Base-by-base conservation (phyloP, 2,797 vertebrate species). In the Schizothorax lantsangensis region DNA sequence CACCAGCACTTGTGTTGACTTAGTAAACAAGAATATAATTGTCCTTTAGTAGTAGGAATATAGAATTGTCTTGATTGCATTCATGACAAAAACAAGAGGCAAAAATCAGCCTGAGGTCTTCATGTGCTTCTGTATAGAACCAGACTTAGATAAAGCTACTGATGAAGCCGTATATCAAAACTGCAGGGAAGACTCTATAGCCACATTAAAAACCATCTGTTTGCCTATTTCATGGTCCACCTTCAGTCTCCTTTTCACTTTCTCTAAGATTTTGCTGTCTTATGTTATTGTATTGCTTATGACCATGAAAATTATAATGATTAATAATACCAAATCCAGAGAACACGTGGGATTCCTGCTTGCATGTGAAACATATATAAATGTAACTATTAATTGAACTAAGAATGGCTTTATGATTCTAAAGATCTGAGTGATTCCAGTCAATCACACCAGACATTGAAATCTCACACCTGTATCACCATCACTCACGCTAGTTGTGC, bases 331-430 rank as follows among this genome's bases (percentile, higher is more conserved):
- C 64, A 66, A 33, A 66, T 68, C 12, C 62, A 30, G 26, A 64
- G 62, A 12, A 30, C 62, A 30, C 62, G 2, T 30, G 62, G 57
- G 57, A 59, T 59, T n/a, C 59, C 52, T 21, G 52, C 12, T 43
- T 15, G 62, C 26, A 66, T 33, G 30, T 33, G 64, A 33, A 33
- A 6, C 1, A 7, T 66, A 66, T 66, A 66, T 30, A 64, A 64
- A 64, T 64, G 11, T 2, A 26, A 64, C 11, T 64, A 26, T 62
- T n/a, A 11, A 91, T 12, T 23, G 0, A 59, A 17, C 14, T 26
- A 57, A 17, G 23, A 6, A 75, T 94, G 93, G 90, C 92, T 95
- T 95, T 94, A 95, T 93, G 93, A 94, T 93, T 92, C 0, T 12
- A 14, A 38, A 77, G 19, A 77, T 15, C 59, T 14, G 79, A 68